A percentile compares a stretch with the other conserved stretches of the same genome.
Evolutionary conservation across 1,140 invertebrate species (phyloP).

Genomic region (Gonioctena quinquepunctata): DNA sequence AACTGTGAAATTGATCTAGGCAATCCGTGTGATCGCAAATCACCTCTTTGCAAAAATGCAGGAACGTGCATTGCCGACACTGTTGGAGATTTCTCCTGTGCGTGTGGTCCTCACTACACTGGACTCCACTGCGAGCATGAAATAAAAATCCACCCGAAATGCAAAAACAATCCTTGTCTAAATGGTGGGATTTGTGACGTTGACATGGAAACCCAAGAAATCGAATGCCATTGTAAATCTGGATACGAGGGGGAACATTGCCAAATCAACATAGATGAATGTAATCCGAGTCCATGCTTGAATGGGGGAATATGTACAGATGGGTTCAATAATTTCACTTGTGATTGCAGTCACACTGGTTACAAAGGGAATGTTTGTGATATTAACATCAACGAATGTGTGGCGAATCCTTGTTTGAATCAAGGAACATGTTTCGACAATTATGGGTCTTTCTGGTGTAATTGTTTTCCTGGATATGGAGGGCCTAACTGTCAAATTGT

Average conservation of each 20-base stretch:
- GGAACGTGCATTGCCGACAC: slow-evolving; percentile 74
- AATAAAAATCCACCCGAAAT: slow-evolving; percentile 69
- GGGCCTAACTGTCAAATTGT: slow-evolving; percentile 77
- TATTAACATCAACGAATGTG: slow-evolving; percentile 84
- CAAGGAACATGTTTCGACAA: slow-evolving; percentile 78
- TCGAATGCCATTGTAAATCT: slow-evolving; percentile 64
- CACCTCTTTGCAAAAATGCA: slow-evolving; percentile 68
- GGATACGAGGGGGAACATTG: slow-evolving; percentile 70
- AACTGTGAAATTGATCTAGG: slow-evolving; percentile 82
- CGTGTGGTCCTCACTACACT: slow-evolving; percentile 73
- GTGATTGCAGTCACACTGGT: slow-evolving; percentile 73
- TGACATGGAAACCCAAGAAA: slow-evolving; percentile 59
- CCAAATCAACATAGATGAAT: slow-evolving; percentile 74
- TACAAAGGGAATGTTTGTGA: slow-evolving; percentile 82
- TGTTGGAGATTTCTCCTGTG: slow-evolving; percentile 76
- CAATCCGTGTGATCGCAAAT: slow-evolving; percentile 64
- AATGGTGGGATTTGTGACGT: slow-evolving; percentile 73
- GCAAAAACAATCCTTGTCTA: slow-evolving; percentile 72
- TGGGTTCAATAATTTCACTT: slow-evolving; percentile 77
- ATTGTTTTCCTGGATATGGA: slow-evolving; percentile 80
- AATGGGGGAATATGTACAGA: slow-evolving; percentile 84
- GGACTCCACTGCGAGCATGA: slow-evolving; percentile 77
- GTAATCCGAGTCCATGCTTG: slow-evolving; percentile 73
- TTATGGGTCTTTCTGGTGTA: slow-evolving; percentile 80
- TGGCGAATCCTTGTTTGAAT: slow-evolving; percentile 73